Percentiles rank a stretch among this genome's conserved stretches.
Conservation (phyloP, 2,797 vertebrate genomes). For the Bucorvus abyssinicus region DNA sequence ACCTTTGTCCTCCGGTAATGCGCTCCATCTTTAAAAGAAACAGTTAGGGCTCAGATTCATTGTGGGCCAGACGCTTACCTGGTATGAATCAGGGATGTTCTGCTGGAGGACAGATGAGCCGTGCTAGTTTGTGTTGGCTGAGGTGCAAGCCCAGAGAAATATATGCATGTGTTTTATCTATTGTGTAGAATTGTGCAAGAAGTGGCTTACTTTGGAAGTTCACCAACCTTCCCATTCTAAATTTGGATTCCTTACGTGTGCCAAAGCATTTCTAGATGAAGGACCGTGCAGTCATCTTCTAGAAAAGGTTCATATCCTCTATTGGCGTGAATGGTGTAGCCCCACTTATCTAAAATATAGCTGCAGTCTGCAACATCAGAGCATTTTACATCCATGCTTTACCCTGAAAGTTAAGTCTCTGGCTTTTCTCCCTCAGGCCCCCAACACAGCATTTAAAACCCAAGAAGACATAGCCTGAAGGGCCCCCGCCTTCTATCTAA, state of each 20-base stretch:
- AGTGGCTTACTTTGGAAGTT: background rate
- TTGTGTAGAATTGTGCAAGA: background rate
- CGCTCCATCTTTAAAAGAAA: background rate
- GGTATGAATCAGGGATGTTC: background rate
- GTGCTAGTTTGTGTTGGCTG: background rate
- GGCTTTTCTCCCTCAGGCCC: background rate
- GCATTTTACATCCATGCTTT: background rate
- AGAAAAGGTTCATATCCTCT: background rate
- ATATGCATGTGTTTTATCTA: background rate
- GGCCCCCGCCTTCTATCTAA: constrained; percentile 15
- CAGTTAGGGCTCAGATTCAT: accelerated
- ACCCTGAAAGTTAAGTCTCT: background rate
- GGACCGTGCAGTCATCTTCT: background rate
- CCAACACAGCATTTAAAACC: background rate
- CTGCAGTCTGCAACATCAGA: background rate
- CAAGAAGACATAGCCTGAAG: constrained; percentile 24
- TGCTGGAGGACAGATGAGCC: background rate
- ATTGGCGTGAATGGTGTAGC: background rate
- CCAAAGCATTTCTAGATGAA: background rate
- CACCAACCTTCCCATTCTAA: background rate
- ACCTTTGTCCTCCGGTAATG: background rate
- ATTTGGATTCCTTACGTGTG: background rate
- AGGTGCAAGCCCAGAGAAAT: background rate
- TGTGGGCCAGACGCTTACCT: background rate
- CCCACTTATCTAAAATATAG: background rate